These are phyloP conservation scores for Ochotona princeps DNA, from an alignment of 2,113 vertebrate genomes.

Conservation along the genomic window DNA sequence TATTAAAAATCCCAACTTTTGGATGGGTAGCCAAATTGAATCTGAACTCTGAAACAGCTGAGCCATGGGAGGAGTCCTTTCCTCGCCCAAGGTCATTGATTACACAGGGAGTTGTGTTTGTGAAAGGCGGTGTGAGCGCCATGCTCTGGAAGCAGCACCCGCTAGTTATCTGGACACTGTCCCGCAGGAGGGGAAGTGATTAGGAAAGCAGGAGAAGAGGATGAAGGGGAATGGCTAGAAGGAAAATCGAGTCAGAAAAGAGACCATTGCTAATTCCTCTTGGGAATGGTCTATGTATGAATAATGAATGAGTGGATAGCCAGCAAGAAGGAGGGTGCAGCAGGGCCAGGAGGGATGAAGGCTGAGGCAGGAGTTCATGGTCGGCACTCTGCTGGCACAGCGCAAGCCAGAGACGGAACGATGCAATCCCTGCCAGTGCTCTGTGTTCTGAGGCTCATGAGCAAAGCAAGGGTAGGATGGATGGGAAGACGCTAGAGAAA, in stretches of 20 bases:
- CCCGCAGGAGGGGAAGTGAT: neutral
- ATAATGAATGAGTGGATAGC: neutral
- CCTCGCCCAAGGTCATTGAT: conserved; percentile 37
- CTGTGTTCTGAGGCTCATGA: neutral
- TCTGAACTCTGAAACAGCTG: conserved; percentile 48
- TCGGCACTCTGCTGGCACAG: fast-evolving
- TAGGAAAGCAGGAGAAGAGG: neutral
- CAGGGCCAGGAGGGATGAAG: neutral
- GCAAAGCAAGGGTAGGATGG: neutral
- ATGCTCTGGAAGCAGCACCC: neutral
- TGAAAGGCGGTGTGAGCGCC: conserved; percentile 7
- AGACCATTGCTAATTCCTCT: neutral
- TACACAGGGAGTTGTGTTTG: neutral
- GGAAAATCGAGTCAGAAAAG: conserved; percentile 39
- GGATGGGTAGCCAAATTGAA: conserved; percentile 59
- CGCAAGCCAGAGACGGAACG: fast-evolving
- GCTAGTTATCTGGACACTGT: conserved; percentile 37
- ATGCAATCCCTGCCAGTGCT: neutral
- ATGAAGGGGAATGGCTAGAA: neutral
- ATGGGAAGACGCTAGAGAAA: neutral
- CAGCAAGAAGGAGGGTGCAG: neutral
- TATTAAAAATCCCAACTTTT: conserved; percentile 72
- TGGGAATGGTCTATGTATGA: neutral
- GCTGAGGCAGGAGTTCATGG: no score
- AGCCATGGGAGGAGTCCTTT: conserved; percentile 32